Base-by-base conservation (phyloP, 2,797 vertebrate genomes). In the Melanotaenia parkinsoni region DNA sequence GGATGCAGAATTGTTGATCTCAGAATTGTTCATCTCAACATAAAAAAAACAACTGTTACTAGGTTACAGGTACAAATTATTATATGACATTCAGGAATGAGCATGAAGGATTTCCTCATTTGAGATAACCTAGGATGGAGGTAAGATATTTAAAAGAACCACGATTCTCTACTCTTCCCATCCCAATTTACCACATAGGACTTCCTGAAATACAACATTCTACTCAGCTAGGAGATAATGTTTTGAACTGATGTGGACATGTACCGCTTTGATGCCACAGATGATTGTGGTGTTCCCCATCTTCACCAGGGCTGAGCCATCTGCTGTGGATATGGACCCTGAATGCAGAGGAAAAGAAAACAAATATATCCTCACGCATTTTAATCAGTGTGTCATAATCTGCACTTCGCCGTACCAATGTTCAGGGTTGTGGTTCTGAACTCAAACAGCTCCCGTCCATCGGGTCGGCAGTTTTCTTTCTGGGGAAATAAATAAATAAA, bases 391-490 rank as follows among this genome's bases (percentile, higher is more conserved):
- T 1, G 3, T 11, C 7, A 4, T 2, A 9, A 2, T 35, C 10
- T 22, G 16, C 1, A 1, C 10, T 2, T 16, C 6, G 6, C 5
- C 93, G 96, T 84, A 96, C 98, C 97, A 81, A 98, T 95, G 83
- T 99, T 99, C 64, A 99, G 90, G 20, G 97, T 99, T 24, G 98
- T 99, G 64, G 96, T 94, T 92, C 97, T 94, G 92, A 98, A 99
- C 82, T 99, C 96, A 63, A 93, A 94, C 78, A 99, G 88, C 69
- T 97, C 97, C 67, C 98, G 95, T 83, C 98, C 98, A 91, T 99
- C 97, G 0, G 97, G 96, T 47, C 97, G 95, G 83, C 97, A 99
- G 90, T 97, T 98, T 88, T 99, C 96, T 91, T 97, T 99, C 97
- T 99, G 81, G 81, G 32, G 78, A 56, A 22, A 30, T 37, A 3